Conservation (phyloP, 2,797 vertebrate genomes). For the Pseudotriccus pelzelni region DNA sequence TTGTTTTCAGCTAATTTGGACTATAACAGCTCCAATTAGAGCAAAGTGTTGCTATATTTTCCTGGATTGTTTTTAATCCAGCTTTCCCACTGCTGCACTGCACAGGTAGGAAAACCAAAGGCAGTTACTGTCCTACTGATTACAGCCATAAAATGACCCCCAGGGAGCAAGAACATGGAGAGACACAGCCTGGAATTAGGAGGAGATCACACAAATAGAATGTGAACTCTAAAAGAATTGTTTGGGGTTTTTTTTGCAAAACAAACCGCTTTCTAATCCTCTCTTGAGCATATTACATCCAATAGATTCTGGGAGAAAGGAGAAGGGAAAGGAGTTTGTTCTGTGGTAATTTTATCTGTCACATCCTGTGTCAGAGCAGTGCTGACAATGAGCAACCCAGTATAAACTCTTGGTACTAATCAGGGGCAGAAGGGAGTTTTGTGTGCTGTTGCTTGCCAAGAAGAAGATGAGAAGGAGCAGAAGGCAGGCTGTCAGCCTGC, state of each 20-base stretch:
- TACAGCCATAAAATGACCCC: neutral
- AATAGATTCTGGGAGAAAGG: neutral
- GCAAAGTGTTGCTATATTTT: neutral
- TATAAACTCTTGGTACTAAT: fast-evolving
- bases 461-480: neutral
- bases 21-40: neutral
- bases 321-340: neutral
- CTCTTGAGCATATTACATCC: fast-evolving
- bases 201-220: neutral
- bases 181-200: neutral
- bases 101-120: neutral
- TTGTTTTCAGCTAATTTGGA: neutral
- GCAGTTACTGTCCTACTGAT: neutral
- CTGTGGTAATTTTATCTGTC: neutral
- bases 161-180: neutral
- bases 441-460: neutral
- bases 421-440: neutral
- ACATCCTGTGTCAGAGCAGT: neutral
- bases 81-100: neutral
- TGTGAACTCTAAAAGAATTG: neutral
- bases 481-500: neutral
- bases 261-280: neutral
- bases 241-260: neutral
- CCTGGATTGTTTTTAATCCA: neutral
- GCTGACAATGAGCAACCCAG: neutral